phyloP scores from a whole-genome alignment of 2,797 vertebrate species.

The Erethizon dorsatum region DNA sequence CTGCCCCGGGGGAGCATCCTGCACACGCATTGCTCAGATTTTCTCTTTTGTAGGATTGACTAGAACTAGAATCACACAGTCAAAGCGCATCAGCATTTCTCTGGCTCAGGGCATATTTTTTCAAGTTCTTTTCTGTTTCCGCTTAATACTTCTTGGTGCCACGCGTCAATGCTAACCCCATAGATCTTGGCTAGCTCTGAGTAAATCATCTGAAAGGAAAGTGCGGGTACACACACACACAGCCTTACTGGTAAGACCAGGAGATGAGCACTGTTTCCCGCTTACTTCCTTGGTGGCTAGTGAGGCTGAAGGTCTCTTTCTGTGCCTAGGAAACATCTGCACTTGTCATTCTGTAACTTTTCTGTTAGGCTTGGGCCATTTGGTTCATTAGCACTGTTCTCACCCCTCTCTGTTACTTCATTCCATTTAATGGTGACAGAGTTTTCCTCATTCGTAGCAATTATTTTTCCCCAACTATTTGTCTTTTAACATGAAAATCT shows the following conservation, averaged over 20 bases:
- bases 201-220: background rate
- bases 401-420: background rate
- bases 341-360: background rate
- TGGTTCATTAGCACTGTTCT: background rate
- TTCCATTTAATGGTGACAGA: background rate
- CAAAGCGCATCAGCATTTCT: background rate
- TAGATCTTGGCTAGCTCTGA: background rate
- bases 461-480: background rate
- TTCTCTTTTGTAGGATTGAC: background rate
- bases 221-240: background rate
- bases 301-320: too few species aligned
- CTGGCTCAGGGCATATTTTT: background rate
- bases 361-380: background rate
- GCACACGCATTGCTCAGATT: background rate
- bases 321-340: background rate
- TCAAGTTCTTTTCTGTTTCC: background rate
- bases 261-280: background rate
- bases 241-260: too few species aligned
- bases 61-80: background rate
- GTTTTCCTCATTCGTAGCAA: background rate
- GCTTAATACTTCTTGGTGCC: background rate
- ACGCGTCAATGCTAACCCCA: background rate
- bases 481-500: background rate
- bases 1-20: too few species aligned
- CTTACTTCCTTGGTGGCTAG: background rate